Evolutionary conservation across 64 coral and sea anemone species (phyloP), one percentile per base, ranked within the genome.

Genomic region (Stichodactyla mertensii): DNA sequence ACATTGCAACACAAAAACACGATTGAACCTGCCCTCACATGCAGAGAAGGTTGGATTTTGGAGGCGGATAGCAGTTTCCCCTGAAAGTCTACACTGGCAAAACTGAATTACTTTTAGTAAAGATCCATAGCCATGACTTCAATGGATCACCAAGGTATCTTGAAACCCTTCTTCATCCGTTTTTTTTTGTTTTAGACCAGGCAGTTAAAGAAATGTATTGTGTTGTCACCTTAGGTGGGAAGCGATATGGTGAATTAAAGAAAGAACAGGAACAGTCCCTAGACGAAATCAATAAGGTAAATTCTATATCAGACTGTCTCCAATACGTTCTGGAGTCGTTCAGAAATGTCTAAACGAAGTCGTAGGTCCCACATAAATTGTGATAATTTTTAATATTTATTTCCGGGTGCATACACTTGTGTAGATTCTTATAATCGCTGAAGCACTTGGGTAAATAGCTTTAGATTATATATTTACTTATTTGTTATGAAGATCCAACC

Each of bases 281-380:
- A 14, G 92, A 98, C 88, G 95, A 98, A 89, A 98, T 98, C 64
- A 98, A 98, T 78, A 86, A 89, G 91, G 95, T 98, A 87, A 22
- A 55, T 55, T 10, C 22, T 16, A 14, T 2, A 87, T 31, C 24
- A 58, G 10, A 13, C 8, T 10, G 27, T 24, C 23, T 74, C 24
- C 13, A 27, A 10, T 9, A 74, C 26, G 6, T 31, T 74, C n/a
- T 27, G 24, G n/a, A 74, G 36, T 74, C 10, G 26, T 28, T 74
- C 16, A 74, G 62, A 9, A 66, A 45, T 45, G 61, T 64, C 16
- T 18, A 13, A 71, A 20, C 10, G 23, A 71, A 8, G 18, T 71
- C 23, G 23, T 1, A 71, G 7, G n/a, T 23, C 10, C 24, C 27
- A 26, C 2, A 2, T 36, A 10, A 27, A 31, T 26, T 12, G 20